A percentile compares a stretch with the other conserved stretches of the same genome.
phyloP scores from a whole-genome alignment of 2,113 vertebrate genomes.

The Ptilonorhynchus violaceus region DNA sequence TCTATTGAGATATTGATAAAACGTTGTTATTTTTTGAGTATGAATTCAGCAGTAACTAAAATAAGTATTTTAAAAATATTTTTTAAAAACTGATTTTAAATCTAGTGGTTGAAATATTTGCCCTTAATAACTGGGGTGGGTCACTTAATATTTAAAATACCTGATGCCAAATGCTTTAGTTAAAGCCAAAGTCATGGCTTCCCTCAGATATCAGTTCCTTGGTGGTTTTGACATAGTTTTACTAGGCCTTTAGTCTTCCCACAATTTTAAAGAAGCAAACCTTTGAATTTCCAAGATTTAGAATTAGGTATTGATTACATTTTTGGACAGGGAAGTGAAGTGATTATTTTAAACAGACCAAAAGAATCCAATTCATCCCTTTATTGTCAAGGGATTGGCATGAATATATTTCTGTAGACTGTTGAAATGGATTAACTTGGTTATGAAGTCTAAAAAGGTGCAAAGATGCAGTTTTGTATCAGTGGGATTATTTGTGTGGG shows the following conservation, averaged over 20 bases:
- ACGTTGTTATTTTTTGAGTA: background rate
- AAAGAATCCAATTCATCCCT: background rate
- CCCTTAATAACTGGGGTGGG: background rate
- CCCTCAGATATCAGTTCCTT: background rate
- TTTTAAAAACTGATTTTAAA: background rate
- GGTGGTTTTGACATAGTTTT: background rate
- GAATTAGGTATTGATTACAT: background rate
- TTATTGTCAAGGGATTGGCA: background rate
- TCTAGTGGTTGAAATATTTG: background rate
- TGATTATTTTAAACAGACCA: background rate
- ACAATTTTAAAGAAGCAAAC: background rate
- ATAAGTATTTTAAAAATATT: background rate
- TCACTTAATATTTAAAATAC: background rate
- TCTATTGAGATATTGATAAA: background rate
- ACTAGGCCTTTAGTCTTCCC: background rate
- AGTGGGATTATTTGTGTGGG: rapidly evolving
- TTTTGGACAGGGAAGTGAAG: background rate
- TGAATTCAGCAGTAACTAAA: background rate
- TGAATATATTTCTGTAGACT: background rate
- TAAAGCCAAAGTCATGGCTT: background rate
- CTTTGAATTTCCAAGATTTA: background rate
- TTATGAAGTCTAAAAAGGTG: background rate
- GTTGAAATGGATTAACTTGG: background rate
- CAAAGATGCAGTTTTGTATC: background rate
- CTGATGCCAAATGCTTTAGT: background rate